Percentiles rank a stretch among this genome's conserved stretches.
phyloP scores from a whole-genome alignment of 2,888 invertebrate species.

The Caenorhabditis sp. region DNA sequence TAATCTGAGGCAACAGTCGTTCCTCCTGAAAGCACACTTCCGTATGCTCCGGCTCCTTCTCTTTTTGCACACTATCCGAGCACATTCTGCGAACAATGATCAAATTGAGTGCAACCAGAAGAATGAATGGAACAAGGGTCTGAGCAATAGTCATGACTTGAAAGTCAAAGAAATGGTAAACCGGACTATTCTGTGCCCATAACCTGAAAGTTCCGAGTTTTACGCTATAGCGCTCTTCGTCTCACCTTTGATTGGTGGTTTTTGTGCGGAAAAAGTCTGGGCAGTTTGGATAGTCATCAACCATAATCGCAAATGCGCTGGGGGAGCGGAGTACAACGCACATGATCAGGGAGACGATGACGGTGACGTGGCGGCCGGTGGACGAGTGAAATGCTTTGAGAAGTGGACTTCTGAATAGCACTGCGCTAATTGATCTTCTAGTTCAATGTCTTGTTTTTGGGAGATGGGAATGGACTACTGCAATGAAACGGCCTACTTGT shows the following conservation, averaged over 20 bases:
- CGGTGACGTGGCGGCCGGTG: conserved; percentile 72
- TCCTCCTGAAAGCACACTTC: conserved; percentile 45
- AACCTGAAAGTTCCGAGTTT: conserved; percentile 25
- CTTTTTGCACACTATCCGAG: conserved; percentile 55
- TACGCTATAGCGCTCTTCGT: background rate
- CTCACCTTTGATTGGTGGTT: conserved; percentile 62
- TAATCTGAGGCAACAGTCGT: conserved; percentile 32
- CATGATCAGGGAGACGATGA: conserved; percentile 62
- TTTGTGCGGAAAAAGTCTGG: conserved; percentile 72
- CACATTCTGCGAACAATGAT: conserved; percentile 59
- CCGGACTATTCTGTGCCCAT: conserved; percentile 48
- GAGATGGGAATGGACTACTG: too few species aligned
- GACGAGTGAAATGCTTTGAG: conserved; percentile 72
- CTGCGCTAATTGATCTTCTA: background rate
- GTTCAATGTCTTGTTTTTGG: conserved; percentile 6
- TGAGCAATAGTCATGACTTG: conserved; percentile 75
- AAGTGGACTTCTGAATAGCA: conserved; percentile 50
- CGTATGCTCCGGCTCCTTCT: conserved; percentile 32
- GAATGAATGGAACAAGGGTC: conserved; percentile 75
- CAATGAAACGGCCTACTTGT: conserved; percentile 41
- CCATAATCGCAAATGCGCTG: conserved; percentile 70
- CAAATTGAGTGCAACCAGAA: conserved; percentile 72
- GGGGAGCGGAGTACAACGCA: conserved; percentile 72
- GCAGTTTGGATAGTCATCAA: conserved; percentile 71
- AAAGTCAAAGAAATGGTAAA: conserved; percentile 74